These are phyloP conservation scores for Colinus virginianus DNA, from an alignment of 2,113 vertebrate species.

Conservation along the genomic window DNA sequence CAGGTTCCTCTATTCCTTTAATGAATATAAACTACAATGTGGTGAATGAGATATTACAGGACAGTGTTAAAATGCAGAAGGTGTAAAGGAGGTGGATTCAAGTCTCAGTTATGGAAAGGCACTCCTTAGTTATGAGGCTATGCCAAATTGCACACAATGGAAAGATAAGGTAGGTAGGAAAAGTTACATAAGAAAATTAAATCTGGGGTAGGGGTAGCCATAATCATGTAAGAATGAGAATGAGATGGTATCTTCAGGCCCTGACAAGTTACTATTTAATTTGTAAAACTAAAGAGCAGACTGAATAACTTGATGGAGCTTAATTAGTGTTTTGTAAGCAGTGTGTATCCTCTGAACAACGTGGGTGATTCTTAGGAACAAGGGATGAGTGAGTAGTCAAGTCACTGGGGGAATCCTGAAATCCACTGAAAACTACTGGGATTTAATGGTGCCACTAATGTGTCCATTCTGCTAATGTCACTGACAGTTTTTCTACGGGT, in stretches of 20 bases:
- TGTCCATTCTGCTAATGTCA: constrained; percentile 16
- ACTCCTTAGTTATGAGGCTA: neutral
- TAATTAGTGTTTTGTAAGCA: neutral
- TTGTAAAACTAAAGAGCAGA: neutral
- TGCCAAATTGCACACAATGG: accelerated
- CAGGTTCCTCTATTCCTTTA: neutral
- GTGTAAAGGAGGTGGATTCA: neutral
- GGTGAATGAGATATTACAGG: neutral
- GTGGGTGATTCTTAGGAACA: neutral
- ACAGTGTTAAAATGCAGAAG: neutral
- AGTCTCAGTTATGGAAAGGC: neutral
- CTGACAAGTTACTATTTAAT: neutral
- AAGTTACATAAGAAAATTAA: neutral
- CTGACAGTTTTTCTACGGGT: neutral
- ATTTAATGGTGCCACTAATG: neutral
- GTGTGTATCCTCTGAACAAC: neutral
- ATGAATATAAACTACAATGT: neutral
- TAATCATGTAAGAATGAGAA: neutral
- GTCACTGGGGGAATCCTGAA: neutral
- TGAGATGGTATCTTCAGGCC: neutral
- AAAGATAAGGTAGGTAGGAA: neutral
- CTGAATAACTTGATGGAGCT: neutral
- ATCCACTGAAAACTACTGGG: neutral
- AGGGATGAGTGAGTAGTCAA: neutral
- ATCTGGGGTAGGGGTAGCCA: neutral